phyloP scores from a whole-genome alignment of 1,140 invertebrate genomes.

The Papilio dardanus region DNA sequence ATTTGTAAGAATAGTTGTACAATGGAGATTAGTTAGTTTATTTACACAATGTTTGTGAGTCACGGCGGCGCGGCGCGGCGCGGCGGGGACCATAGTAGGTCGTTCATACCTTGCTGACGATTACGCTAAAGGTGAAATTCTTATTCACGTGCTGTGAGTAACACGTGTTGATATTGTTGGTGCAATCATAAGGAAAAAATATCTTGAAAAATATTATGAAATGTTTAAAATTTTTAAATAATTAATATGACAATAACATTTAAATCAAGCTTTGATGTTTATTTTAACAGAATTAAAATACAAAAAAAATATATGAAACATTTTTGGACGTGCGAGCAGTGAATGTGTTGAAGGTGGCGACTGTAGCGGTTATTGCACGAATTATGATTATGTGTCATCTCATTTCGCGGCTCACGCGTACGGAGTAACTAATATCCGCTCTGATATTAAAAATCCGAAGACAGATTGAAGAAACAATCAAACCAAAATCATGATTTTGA shows the following conservation, averaged over 20 bases:
- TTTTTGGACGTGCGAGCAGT: conserved; percentile 27
- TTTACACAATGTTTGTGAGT: neutral
- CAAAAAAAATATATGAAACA: neutral
- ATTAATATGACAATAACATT: too few relatives aligned
- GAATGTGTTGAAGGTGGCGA: conserved; percentile 61
- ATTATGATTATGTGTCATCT: conserved; percentile 72
- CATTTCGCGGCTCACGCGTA: conserved; percentile 56
- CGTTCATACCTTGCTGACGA: neutral
- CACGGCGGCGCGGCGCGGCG: neutral
- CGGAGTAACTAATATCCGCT: conserved; percentile 47
- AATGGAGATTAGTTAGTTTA: neutral
- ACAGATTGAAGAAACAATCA: conserved; percentile 7
- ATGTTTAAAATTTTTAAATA: neutral
- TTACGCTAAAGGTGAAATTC: conserved; percentile 1
- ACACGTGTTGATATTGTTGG: conserved; percentile 22
- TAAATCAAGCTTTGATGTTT: neutral
- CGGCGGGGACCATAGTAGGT: neutral
- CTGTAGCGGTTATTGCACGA: conserved; percentile 52
- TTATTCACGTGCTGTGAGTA: conserved; percentile 11
- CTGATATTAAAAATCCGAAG: conserved; percentile 43
- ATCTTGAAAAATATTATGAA: neutral
- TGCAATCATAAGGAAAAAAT: neutral
- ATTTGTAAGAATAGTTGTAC: neutral
- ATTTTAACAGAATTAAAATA: too few relatives aligned
- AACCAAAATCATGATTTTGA: neutral